phyloP scores from a whole-genome alignment of 2,797 vertebrate genomes.

The Sciaenops ocellatus region DNA sequence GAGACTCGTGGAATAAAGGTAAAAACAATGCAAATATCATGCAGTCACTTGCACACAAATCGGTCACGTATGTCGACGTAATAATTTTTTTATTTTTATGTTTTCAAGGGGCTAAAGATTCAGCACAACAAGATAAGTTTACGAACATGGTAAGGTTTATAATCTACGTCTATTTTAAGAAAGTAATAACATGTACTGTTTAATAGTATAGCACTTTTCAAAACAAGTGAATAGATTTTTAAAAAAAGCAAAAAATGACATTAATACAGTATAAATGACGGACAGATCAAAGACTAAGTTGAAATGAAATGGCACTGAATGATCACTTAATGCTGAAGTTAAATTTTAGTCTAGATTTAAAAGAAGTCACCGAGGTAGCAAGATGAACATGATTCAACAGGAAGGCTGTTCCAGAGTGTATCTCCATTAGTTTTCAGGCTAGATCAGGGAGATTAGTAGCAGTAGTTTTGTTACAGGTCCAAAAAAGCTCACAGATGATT shows the following conservation, averaged over 20 bases:
- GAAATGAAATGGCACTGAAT: neutral
- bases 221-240: neutral
- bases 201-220: neutral
- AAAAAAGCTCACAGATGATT: neutral
- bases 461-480: neutral
- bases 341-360: neutral
- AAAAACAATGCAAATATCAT: neutral
- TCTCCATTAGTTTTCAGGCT: neutral
- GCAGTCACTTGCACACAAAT: neutral
- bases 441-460: neutral
- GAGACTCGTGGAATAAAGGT: slow-evolving; percentile 82
- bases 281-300: neutral
- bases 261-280: neutral
- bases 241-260: neutral
- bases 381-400: neutral
- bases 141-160: slow-evolving; percentile 78
- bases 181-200: neutral
- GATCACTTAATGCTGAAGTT: neutral
- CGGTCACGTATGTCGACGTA: neutral
- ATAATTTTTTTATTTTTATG: neutral
- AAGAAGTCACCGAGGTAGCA: neutral
- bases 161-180: neutral
- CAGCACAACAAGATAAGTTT: slow-evolving; percentile 75
- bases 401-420: neutral
- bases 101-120: slow-evolving; percentile 76